These are phyloP conservation scores for Philopotamus ludificatus DNA, from an alignment of 1,140 invertebrate species.

Conservation along the genomic window DNA sequence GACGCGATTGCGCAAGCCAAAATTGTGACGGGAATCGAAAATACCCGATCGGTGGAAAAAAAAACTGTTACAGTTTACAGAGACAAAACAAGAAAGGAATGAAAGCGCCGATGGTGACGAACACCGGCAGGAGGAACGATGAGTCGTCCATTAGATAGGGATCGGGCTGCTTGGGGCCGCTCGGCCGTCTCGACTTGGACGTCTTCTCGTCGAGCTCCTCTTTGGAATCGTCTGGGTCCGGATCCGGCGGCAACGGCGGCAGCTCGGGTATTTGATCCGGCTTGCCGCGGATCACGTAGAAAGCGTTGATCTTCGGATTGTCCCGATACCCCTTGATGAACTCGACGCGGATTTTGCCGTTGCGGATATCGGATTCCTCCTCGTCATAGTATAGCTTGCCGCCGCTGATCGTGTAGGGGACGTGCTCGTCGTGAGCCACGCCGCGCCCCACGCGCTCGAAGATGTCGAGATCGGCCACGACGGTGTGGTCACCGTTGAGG, in stretches of 20 bases:
- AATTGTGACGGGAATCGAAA: slow-evolving; percentile 5
- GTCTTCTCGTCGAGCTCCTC: slow-evolving; percentile 64
- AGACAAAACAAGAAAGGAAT: slow-evolving; percentile 92
- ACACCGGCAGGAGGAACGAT: slow-evolving; percentile 86
- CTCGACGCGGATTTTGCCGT: slow-evolving; percentile 84
- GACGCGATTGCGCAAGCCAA: not conserved
- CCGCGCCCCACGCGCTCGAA: slow-evolving; percentile 88
- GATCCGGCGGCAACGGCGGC: slow-evolving; percentile 67
- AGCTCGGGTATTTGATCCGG: slow-evolving; percentile 82
- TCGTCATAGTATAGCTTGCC: slow-evolving; percentile 77
- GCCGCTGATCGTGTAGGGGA: slow-evolving; percentile 77
- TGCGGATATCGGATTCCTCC: slow-evolving; percentile 82
- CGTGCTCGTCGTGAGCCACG: slow-evolving; percentile 91
- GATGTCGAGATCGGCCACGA: slow-evolving; percentile 91
- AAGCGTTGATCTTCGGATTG: slow-evolving; percentile 97
- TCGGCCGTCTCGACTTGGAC: slow-evolving; percentile 63
- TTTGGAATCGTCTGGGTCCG: slow-evolving; percentile 47
- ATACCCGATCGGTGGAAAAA: not conserved
- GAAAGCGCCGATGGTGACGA: slow-evolving; percentile 91
- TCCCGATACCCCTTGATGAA: slow-evolving; percentile 92
- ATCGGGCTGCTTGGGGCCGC: slow-evolving; percentile 82
- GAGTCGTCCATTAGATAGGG: slow-evolving; percentile 90
- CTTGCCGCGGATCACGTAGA: slow-evolving; percentile 84
- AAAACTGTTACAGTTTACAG: slow-evolving; percentile 85
- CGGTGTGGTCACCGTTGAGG: slow-evolving; percentile 89